phyloP scores from a whole-genome alignment of 2,797 vertebrate genomes.

The Caiman crocodilus region DNA sequence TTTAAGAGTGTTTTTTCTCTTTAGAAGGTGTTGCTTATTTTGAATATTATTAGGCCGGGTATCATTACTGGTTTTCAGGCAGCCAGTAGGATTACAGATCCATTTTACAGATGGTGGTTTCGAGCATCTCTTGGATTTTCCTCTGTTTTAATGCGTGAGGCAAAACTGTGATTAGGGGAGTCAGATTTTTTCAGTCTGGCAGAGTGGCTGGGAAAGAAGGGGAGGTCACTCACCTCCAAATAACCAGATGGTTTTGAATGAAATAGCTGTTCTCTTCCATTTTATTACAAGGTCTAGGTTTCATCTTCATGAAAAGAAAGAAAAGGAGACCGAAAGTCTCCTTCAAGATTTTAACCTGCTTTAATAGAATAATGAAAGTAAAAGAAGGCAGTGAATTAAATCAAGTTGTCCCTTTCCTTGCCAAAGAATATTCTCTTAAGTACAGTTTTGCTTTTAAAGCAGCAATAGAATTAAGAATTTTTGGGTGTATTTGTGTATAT shows the following conservation, averaged over 20 bases:
- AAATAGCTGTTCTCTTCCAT: background rate
- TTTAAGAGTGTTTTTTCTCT: background rate
- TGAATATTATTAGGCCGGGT: background rate
- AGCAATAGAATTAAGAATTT: background rate
- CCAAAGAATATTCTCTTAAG: background rate
- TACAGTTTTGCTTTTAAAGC: conserved; percentile 11
- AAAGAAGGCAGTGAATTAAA: background rate
- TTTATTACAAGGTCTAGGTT: background rate
- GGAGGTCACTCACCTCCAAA: too few relatives aligned
- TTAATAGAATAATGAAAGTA: background rate
- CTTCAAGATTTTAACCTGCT: too few relatives aligned
- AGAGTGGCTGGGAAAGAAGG: background rate
- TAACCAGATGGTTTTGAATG: too few relatives aligned
- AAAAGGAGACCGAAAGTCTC: too few relatives aligned
- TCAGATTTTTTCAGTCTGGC: background rate
- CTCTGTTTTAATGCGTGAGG: background rate
- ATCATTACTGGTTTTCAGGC: background rate
- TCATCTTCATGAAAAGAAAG: background rate
- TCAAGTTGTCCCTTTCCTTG: background rate
- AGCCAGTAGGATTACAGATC: background rate
- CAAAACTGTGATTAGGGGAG: background rate
- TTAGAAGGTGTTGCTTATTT: background rate
- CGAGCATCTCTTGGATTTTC: background rate
- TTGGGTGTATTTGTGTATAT: background rate
- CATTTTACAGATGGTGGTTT: background rate